phyloP scores from a whole-genome alignment of 2,888 invertebrate species.

The Chelonus formosanus region DNA sequence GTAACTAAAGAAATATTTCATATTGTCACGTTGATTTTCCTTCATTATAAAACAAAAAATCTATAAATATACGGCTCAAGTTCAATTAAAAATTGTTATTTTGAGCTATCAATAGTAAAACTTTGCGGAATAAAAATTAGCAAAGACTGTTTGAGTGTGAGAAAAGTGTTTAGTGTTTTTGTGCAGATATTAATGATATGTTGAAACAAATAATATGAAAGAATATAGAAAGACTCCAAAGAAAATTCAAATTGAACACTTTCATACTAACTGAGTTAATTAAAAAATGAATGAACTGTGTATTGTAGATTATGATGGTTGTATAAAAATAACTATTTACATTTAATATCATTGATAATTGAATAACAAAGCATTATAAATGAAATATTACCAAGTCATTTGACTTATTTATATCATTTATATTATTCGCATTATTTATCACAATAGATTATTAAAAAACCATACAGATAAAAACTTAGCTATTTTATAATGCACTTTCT shows the following conservation, averaged over 20 bases:
- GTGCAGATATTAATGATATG: neutral
- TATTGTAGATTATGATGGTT: conserved; percentile 40
- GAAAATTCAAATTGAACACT: neutral
- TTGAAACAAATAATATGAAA: conserved; percentile 1
- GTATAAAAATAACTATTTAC: conserved; percentile 43
- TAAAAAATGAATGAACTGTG: conserved; percentile 29
- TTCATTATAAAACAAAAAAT: too few relatives aligned
- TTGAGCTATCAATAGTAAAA: neutral
- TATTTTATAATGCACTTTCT: neutral
- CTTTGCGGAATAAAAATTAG: neutral
- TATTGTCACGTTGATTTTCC: too few relatives aligned
- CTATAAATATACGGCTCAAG: too few relatives aligned
- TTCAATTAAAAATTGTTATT: too few relatives aligned
- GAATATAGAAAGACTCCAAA: conserved; percentile 10
- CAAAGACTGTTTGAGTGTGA: conserved; percentile 1
- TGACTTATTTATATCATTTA: conserved; percentile 1
- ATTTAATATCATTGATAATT: conserved; percentile 42
- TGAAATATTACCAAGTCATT: neutral
- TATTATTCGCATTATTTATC: neutral
- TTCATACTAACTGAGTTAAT: conserved; percentile 15
- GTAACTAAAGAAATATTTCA: too few relatives aligned
- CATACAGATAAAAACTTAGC: neutral
- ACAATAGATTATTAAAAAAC: neutral
- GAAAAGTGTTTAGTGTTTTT: conserved; percentile 15
- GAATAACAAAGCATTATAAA: conserved; percentile 20